Evolutionary conservation across 2,888 invertebrate species (phyloP), one percentile per base, ranked within the genome.

Genomic region (Epinotia bilunana): DNA sequence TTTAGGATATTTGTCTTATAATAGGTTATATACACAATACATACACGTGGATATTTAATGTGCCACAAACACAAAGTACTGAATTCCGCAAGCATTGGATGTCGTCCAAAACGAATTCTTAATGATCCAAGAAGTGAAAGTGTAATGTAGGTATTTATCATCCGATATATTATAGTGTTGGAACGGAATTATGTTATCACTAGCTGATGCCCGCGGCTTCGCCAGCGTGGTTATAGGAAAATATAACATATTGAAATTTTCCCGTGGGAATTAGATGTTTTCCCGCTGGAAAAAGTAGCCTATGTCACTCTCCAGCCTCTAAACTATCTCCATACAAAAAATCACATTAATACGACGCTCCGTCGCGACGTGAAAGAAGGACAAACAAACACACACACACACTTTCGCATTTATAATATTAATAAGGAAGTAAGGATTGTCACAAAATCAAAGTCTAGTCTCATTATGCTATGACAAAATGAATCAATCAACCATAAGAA

Each of bases 41-140:
- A 18, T 20, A n/a, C 68, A 69, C 68, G 68, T 43, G 58, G 18
- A 55, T 16, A 46, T n/a, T 23, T 43, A 58, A 57, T 60, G 58
- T n/a, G 23, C 11, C 39, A 57, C 58, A 43, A 23, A 16, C 39
- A 57, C 58, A 43, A 23, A 16, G 58, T n/a, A n/a, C 23, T n/a
- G 28, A 68, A 69, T 23, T 46, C 28, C n/a, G 16, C 16, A 20
- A 20, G 23, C 68, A 23, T 58, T 68, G 68, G 58, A 69, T 69
- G 43, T 20, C 58, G 28, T 69, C 69, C 69, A 69, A 60, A 46
- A 53, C 11, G 28, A n/a, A 23, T 28, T 23, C n/a, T 60, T 69
- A 69, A 69, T 46, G 43, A 60, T 20, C 69, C 6, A 43, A 58
- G 11, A 58, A 69, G 69, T 69, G 69, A 46, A 69, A 58, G 69